A percentile compares a stretch with the other conserved stretches of the same genome.
Evolutionary conservation across 2,797 vertebrate genomes (phyloP).

Genomic region (Selene dorsalis): DNA sequence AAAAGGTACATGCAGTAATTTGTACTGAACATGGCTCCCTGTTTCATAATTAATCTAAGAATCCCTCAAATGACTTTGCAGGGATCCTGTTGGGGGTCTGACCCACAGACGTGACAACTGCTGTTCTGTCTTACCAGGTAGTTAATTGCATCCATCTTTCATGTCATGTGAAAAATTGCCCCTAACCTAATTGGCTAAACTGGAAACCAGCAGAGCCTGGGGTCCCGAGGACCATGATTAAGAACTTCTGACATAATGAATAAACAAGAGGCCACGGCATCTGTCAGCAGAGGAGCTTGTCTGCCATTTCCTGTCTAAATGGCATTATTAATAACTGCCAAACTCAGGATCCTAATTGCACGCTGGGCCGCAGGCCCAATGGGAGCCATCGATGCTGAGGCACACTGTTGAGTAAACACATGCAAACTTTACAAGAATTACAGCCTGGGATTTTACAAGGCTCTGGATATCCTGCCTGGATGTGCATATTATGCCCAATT

Average conservation of each 20-base stretch:
- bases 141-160: conserved; percentile 64
- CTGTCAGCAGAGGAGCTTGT: conserved; percentile 65
- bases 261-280: conserved; percentile 64
- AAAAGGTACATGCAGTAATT: not conserved
- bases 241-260: conserved; percentile 68
- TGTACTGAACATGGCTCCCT: conserved; percentile 10
- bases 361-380: conserved; percentile 67
- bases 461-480: conserved; percentile 77
- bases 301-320: conserved; percentile 71
- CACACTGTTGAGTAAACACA: conserved; percentile 79
- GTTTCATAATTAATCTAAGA: conserved; percentile 44
- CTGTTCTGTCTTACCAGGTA: conserved; percentile 42
- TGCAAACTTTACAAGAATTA: conserved; percentile 78
- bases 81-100: conserved; percentile 30
- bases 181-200: conserved; percentile 60
- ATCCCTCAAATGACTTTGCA: conserved; percentile 26
- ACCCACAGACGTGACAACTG: conserved; percentile 39
- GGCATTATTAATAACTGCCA: conserved; percentile 79
- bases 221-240: conserved; percentile 63
- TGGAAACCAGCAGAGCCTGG: conserved; percentile 60
- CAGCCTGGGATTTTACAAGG: conserved; percentile 79
- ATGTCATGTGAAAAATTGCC: conserved; percentile 57
- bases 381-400: conserved; percentile 57
- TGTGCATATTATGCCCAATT: conserved; percentile 60
- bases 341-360: conserved; percentile 72